Evolutionary conservation across 2,113 vertebrate genomes (phyloP), one percentile per base, ranked within the genome.

Genomic region (Himantopus leucocephalus): DNA sequence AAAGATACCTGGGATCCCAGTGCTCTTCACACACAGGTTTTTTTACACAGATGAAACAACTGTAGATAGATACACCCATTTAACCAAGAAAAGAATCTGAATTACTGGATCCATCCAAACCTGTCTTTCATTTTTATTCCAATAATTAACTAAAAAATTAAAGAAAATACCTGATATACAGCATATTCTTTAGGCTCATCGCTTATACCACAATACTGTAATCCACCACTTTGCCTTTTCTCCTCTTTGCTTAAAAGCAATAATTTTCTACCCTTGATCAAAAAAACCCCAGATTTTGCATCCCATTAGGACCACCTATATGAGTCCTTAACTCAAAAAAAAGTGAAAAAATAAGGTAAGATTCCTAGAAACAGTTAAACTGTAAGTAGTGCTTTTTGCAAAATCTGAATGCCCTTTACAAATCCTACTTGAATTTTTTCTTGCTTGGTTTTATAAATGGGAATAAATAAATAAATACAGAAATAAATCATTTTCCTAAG

Each of bases 401-500:
- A 70, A 37, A 5, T 74, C 59, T 86, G 34, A 84, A 78, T 56
- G 60, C 4, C 52, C 56, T 91, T 89, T 82, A 81, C 2, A 89
- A 91, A 86, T 77, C n/a, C 8, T 45, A 35, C 29, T 64, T 82
- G 11, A 18, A 4, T 85, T 77, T 91, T 84, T 64, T 53, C 27
- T 71, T 62, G 30, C 23, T 94, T 27, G 29, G 20, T 68, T 92
- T 89, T 85, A 84, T 68, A 89, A 87, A 97, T 24, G 14, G 17
- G 26, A 83, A 78, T 81, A 71, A 91, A 83, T 41, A 90, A 88
- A 81, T 63, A 94, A 88, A 90, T 43, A 88, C 14, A 20, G n/a
- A 74, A 93, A 72, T 68, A 86, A 83, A 81, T 87, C 53, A 43
- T 90, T 93, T 94, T 87, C 43, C 30, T 73, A 90, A 83, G 83